Percentiles rank a stretch among this genome's conserved stretches.
Conservation (phyloP, 2,113 vertebrate species). For the Taurulus bubalis region DNA sequence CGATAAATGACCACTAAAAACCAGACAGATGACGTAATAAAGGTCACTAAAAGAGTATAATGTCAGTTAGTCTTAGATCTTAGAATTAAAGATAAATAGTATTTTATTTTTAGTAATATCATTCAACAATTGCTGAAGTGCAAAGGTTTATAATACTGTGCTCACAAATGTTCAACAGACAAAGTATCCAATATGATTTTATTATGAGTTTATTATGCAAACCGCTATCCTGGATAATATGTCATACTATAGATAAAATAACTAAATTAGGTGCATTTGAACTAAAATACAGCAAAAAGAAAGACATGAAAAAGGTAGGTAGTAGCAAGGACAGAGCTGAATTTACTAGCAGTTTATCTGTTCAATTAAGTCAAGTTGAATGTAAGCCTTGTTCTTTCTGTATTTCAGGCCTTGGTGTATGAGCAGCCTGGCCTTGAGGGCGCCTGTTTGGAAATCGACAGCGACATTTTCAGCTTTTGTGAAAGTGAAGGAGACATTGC, state of each 20-base stretch:
- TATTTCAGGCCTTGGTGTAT: constrained; percentile 86
- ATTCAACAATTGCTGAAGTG: neutral
- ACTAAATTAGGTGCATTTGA: neutral
- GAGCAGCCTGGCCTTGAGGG: constrained; percentile 92
- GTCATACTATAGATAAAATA: neutral
- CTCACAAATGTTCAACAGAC: neutral
- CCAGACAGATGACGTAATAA: neutral
- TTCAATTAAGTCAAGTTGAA: neutral
- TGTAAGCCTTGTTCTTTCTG: neutral
- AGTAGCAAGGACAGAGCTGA: neutral
- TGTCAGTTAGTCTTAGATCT: neutral
- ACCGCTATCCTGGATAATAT: neutral
- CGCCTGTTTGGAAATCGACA: constrained; percentile 85
- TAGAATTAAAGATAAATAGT: neutral
- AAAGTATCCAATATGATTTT: neutral
- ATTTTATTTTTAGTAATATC: neutral
- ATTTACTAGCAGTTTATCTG: neutral
- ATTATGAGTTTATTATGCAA: neutral
- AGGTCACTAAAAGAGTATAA: neutral
- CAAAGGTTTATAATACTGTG: neutral
- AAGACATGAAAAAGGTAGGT: neutral
- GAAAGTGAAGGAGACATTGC: constrained; percentile 41
- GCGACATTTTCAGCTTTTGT: constrained; percentile 83
- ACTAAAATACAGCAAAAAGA: neutral
- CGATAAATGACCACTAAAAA: too few relatives aligned